Percentiles rank a stretch among this genome's conserved stretches.
Evolutionary conservation across 2,113 vertebrate species (phyloP).

Genomic region (Tupaia chinensis): DNA sequence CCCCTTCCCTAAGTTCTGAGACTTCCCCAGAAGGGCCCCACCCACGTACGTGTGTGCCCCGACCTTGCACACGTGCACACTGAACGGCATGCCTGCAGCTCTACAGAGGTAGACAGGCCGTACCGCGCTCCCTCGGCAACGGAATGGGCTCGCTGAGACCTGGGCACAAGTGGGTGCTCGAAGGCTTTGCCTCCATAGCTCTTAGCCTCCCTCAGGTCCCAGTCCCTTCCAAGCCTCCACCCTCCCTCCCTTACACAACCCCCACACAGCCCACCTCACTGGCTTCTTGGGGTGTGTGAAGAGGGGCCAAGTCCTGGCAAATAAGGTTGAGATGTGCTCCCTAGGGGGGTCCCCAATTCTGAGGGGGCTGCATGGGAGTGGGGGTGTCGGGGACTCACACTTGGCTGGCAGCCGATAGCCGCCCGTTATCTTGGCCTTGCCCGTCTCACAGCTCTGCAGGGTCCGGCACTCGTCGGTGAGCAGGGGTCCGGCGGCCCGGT

Average conservation of each 20-base stretch:
- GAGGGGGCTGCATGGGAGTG: neutral
- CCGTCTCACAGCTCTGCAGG: slow-evolving; percentile 91
- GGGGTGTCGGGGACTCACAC: slow-evolving; percentile 87
- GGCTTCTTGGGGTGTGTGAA: neutral
- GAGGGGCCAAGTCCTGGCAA: neutral
- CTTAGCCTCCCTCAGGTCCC: no score
- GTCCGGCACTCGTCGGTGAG: slow-evolving; percentile 92
- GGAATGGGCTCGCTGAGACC: neutral
- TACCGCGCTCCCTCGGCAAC: no score
- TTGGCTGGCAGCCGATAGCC: slow-evolving; percentile 93
- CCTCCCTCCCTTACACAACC: no score
- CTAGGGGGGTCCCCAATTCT: neutral
- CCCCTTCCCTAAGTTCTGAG: neutral
- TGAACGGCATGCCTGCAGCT: neutral
- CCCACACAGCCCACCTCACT: no score
- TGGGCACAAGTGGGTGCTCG: no score
- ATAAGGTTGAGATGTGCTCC: neutral
- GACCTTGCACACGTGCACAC: no score
- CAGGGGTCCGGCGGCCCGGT: slow-evolving; percentile 90
- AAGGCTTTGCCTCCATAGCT: neutral
- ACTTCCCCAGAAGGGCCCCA: neutral
- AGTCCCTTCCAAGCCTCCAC: neutral
- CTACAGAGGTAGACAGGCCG: neutral
- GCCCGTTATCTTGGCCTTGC: slow-evolving; percentile 93
- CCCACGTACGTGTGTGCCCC: neutral